Evolutionary conservation across 2,888 invertebrate species (phyloP), one percentile per base, ranked within the genome.

Genomic region (Latheticus oryzae): DNA sequence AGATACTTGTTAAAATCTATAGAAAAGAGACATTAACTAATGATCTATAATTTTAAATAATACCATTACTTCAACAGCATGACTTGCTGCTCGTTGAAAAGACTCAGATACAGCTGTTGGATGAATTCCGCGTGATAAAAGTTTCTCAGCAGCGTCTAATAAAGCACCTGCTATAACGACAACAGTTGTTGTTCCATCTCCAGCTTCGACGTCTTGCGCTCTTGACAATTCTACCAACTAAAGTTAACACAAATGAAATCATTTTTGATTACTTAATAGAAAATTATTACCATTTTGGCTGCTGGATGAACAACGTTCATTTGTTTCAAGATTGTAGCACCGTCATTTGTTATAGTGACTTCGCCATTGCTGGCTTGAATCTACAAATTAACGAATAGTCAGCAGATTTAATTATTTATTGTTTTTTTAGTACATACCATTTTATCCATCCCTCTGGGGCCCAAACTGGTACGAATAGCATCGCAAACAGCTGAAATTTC

Each of bases 281-380:
- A 23, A 19, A 21, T 16, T 21, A 3, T 32, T 81, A 94, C 94
- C 97, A 99, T 98, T 86, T 97, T 97, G 11, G 98, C 98, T 66
- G 98, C 97, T 38, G 99, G 99, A 79, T 99, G 99, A 62, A 95
- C 84, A 1, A 99, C 97, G 80, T 95, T 95, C 89, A 99, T 99
- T 82, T 98, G 94, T 79, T 99, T 97, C 58, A 99, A 82, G 79
- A 99, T 99, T 21, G 99, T 99, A 21, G 99, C 99, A 53, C 99
- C 99, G 84, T 99, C 99, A 81, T 99, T 99, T 47, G 99, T 99
- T 62, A 99, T 99, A 1, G 97, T 98, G 0, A 99, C 99, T 83
- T 98, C 98, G 3, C 98, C 98, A 81, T 95, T 97, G 21, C 88
- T 88, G 21, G 95, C 84, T 84, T 99, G 98, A 72, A 99, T 99